phyloP scores from a whole-genome alignment of 2,888 invertebrate genomes.

The Keiferia lycopersicella region DNA sequence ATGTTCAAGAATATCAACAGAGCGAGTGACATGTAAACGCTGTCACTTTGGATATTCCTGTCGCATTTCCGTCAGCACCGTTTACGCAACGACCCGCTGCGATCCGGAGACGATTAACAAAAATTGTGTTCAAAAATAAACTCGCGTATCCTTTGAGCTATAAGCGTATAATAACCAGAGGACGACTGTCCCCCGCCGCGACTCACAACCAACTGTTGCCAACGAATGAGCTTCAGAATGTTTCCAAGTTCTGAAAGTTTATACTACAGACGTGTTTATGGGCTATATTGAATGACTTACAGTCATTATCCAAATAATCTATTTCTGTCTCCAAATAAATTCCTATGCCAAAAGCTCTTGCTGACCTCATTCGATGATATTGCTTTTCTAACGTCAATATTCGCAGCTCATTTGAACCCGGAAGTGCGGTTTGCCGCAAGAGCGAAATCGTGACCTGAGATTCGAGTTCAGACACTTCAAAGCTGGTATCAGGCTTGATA shows the following conservation, averaged over 20 bases:
- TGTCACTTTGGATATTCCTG: slow-evolving; percentile 15
- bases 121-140: slow-evolving; percentile 66
- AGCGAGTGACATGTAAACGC: background rate
- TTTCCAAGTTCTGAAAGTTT: slow-evolving; percentile 10
- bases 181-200: slow-evolving; percentile 54
- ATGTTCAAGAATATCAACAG: slow-evolving; percentile 29
- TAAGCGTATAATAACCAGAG: slow-evolving; percentile 44
- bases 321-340: background rate
- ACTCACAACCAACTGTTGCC: slow-evolving; percentile 37
- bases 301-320: slow-evolving; percentile 17
- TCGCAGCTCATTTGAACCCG: background rate
- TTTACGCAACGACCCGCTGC: slow-evolving; percentile 42
- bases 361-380: background rate
- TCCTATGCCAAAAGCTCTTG: background rate
- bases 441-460: background rate
- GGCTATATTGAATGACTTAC: slow-evolving; percentile 20
- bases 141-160: slow-evolving; percentile 54
- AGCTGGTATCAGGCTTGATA: slow-evolving; percentile 1
- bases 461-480: background rate
- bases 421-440: background rate
- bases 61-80: slow-evolving; percentile 12
- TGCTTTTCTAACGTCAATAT: background rate
- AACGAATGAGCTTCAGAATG: slow-evolving; percentile 29
- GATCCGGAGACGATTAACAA: slow-evolving; percentile 62
- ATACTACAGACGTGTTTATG: background rate